A percentile compares a stretch with the other conserved stretches of the same genome.
Conservation (phyloP, 2,797 vertebrate genomes). For the Podarcis siculus region DNA sequence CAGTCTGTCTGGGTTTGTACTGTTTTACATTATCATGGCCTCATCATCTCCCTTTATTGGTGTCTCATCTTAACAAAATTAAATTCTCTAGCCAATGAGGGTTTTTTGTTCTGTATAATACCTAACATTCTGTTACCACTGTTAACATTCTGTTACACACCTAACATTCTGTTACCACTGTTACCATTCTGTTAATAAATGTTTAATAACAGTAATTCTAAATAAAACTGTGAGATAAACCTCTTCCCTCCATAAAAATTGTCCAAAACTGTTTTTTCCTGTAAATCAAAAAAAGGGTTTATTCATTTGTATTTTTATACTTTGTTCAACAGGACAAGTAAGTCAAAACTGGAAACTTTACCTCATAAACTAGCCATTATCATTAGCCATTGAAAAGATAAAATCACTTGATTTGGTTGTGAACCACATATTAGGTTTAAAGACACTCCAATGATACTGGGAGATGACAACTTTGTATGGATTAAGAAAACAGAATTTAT, state of each 20-base stretch:
- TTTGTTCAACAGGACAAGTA: background rate
- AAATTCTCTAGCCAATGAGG: background rate
- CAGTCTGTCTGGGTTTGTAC: background rate
- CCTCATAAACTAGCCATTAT: background rate
- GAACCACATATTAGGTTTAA: background rate
- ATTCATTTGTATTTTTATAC: background rate
- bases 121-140: background rate
- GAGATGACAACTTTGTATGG: background rate
- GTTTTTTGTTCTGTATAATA: background rate
- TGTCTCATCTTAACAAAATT: background rate
- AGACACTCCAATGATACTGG: background rate
- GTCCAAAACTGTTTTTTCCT: background rate
- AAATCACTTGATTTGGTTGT: background rate
- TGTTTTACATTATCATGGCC: background rate
- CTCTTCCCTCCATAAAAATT: constrained; percentile 7
- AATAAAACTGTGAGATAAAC: background rate
- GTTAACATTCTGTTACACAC: background rate
- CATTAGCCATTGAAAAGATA: background rate
- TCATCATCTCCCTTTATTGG: background rate
- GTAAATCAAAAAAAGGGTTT: background rate
- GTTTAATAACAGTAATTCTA: constrained; percentile 6
- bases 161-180: background rate
- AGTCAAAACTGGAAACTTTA: background rate
- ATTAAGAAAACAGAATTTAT: background rate
- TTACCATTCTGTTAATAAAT: too few species aligned